Base-by-base conservation (phyloP, 2,113 vertebrate genomes). In the Campylomormyrus numenius region DNA sequence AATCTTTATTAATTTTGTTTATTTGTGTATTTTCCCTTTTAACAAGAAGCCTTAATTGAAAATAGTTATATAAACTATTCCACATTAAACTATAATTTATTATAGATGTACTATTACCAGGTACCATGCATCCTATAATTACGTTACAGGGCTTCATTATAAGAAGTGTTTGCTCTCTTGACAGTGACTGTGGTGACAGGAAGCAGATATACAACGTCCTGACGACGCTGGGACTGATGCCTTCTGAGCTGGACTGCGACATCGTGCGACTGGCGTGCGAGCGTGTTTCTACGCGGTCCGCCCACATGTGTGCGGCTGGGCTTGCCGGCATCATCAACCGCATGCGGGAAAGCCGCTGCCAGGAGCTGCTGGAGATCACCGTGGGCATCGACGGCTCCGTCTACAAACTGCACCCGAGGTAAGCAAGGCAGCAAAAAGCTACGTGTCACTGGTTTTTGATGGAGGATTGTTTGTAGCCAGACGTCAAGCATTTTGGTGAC, bases 341-440 rank as follows among this genome's bases (percentile, higher is more conserved):
- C 90, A 98, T 99, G 97, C 94, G 96, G 19, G 95, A 98, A 91
- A 97, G 96, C 53, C 97, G 97, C 77, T 94, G 96, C 49, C 95
- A 97, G 92, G 98, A 98, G 4, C 93, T 91, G 35, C 95, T 98
- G 92, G 97, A 97, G 91, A 99, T 99, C 94, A 99, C 98, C 0
- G 98, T 99, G 2, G 98, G 98, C 0, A 96, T 99, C 0, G 98
- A 99, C 0, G 98, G 98, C 89, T 99, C 98, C 0, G 98, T 99
- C 92, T 99, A 99, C 96, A 99, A 99, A 92, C 95, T 98, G 90
- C 98, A 99, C 89, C 98, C 98, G 56, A 96, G 96, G 98, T 99
- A 93, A 97, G 96, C 5, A 5, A 90, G 13, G 17, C 49, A 35
- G 17, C 10, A 31, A 8, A 31, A 6, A 53, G 11, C 84, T 24